Base-by-base conservation (phyloP, 2,113 vertebrate species). In the Chaenogobius annularis region DNA sequence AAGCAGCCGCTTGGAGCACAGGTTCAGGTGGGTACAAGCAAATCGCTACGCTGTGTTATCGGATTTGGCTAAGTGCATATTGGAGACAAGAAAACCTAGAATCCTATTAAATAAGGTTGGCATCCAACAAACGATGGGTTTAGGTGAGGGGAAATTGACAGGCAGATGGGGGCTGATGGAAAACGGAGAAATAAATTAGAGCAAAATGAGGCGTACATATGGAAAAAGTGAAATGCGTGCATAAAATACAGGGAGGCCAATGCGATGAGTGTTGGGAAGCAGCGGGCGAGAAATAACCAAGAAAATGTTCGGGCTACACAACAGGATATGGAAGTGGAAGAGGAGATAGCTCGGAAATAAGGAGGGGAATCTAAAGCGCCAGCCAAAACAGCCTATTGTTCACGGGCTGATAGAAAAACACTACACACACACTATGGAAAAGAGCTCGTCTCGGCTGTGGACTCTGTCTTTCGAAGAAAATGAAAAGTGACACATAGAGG, bases 11-110 rank as follows among this genome's bases (percentile, higher is more conserved):
- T 91, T 85, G 83, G 71, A 84, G 69, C 78, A 68, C 73, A 56
- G 69, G 85, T 75, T 86, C 86, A 88, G 87, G 85, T 89, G 87
- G 85, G 82, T 77, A 81, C 84, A 86, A 86, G 81, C 77, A 87
- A 83, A 88, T 80, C 84, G 75, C 76, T 79, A 77, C 61, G 80
- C 66, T 67, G 72, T 61, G 74, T 82, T 78, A 72, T 74, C 77
- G 68, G 72, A 73, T 84, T 69, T 67, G 68, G 44, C 64, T 72
- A 70, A 85, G 86, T 82, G 82, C 73, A 87, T 75, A 73, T 54
- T 80, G 70, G 81, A 85, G 75, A 83, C 74, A 78, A 68, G 26
- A 69, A 76, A 74, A 58, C 73, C 43, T 58, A 40, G 65, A 82
- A 83, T 70, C 7, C 23, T n/a, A 71, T 69, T 52, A 81, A 80